Base-by-base conservation (phyloP, 2,888 invertebrate genomes). In the Hesperia comma region DNA sequence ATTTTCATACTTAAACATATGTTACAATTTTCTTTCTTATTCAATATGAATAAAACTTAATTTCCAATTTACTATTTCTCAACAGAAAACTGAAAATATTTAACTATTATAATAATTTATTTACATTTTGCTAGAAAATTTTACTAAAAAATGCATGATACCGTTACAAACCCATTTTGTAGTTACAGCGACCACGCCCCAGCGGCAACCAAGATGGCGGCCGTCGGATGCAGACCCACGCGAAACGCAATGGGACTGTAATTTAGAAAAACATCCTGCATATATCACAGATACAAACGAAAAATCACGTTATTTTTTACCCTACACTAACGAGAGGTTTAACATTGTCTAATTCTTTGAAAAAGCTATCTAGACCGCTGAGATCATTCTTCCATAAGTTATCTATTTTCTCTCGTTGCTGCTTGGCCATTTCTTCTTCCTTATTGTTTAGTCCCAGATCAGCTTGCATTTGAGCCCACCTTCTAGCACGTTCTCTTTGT, bases 291-390 rank as follows among this genome's bases (percentile, higher is more conserved):
- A 84, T 87, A 80, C 86, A 87, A 83, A 84, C 78, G 82, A 77
- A 81, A 74, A 72, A 77, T 80, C 84, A 88, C 85, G 75, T 86
- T 87, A 86, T 85, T 87, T 90, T 88, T 68, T 70, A 73, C 67
- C 74, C 78, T 76, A 75, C 71, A 79, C 82, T 82, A 73, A 81
- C 76, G 75, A 84, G 70, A 72, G 93, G 93, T 77, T 94, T 95
- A 72, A 95, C 92, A 82, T 89, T 91, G 79, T 94, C 94, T 79
- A 95, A 85, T 84, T 95, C 93, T 75, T 91, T 93, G 93, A 95
- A 95, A 86, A 95, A 95, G 79, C 88, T 92, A 87, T 95, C 94
- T 82, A 95, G 82, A 77, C 94, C 94, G 82, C 93, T 93, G 80
- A 95, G 90, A 84, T 95, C 95, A 80, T 94, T 93, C 87, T 92